phyloP scores from a whole-genome alignment of 2,113 vertebrate species.

The Poeciliopsis occidentalis region DNA sequence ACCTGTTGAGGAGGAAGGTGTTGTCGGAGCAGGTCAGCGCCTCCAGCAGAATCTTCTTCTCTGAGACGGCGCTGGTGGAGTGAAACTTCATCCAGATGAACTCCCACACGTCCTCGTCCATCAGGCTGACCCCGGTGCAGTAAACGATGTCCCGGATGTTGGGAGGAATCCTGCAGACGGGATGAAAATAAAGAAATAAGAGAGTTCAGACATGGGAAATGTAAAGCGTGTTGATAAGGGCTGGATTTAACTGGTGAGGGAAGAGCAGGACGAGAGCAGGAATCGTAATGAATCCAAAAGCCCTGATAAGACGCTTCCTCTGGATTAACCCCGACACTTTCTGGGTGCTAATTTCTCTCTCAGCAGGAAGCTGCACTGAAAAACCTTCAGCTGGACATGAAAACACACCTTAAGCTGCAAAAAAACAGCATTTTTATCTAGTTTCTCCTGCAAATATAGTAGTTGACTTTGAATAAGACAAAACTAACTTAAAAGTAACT shows the following conservation, averaged over 20 bases:
- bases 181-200: neutral
- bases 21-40: constrained; percentile 96
- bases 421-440: too few species aligned
- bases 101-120: constrained; percentile 99
- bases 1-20: constrained; percentile 93
- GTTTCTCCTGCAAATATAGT: too few species aligned
- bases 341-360: constrained; percentile 22
- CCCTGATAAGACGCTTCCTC: constrained; percentile 28
- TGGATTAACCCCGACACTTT: constrained; percentile 22
- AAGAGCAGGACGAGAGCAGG: neutral
- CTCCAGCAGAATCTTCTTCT: constrained; percentile 96
- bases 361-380: constrained; percentile 27
- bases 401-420: neutral
- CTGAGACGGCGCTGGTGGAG: constrained; percentile 90
- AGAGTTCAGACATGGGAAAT: neutral
- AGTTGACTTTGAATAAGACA: too few species aligned
- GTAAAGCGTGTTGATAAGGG: neutral
- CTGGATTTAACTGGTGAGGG: neutral
- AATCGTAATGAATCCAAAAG: constrained; percentile 24
- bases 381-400: constrained; percentile 13
- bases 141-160: constrained; percentile 97
- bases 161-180: constrained; percentile 86
- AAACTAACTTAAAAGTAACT: too few species aligned
- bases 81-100: constrained; percentile 99
- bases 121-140: constrained; percentile 95